phyloP scores from a whole-genome alignment of 2,797 vertebrate species.

The Ctenosaura bakeri region DNA sequence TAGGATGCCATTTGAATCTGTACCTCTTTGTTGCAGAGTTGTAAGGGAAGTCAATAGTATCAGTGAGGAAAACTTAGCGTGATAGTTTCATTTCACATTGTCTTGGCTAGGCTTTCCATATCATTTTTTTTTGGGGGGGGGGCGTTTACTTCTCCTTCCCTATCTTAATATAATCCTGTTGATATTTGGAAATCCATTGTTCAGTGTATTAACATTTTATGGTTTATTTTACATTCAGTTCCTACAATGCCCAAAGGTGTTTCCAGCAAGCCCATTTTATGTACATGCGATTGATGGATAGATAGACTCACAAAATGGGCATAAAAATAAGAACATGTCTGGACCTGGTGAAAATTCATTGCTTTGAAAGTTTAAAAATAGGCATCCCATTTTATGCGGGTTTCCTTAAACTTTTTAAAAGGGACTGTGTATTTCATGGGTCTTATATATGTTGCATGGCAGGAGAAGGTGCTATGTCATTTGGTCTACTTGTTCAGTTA shows the following conservation, averaged over 20 bases:
- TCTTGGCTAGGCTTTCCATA: conserved; percentile 8
- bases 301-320: conserved; percentile 50
- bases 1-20: background rate
- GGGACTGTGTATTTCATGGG: conserved; percentile 21
- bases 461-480: conserved; percentile 50
- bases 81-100: conserved; percentile 22
- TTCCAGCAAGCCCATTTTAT: conserved; percentile 55
- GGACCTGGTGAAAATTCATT: conserved; percentile 49
- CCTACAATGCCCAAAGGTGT: conserved; percentile 26
- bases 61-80: conserved; percentile 14
- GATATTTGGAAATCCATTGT: conserved; percentile 22
- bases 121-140: too few relatives aligned
- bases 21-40: conserved; percentile 23
- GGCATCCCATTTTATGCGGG: conserved; percentile 49
- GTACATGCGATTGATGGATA: conserved; percentile 39
- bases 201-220: conserved; percentile 49
- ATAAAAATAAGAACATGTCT: conserved; percentile 48
- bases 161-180: conserved; percentile 23
- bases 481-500: conserved; percentile 66
- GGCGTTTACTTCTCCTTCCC: conserved; percentile 23
- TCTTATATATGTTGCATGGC: conserved; percentile 13
- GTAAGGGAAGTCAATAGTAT: background rate
- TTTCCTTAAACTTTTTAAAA: conserved; percentile 57
- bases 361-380: conserved; percentile 57
- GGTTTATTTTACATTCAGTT: conserved; percentile 55